These are phyloP conservation scores for Eupithecia tripunctaria DNA, from an alignment of 2,888 invertebrate species.

Conservation along the genomic window DNA sequence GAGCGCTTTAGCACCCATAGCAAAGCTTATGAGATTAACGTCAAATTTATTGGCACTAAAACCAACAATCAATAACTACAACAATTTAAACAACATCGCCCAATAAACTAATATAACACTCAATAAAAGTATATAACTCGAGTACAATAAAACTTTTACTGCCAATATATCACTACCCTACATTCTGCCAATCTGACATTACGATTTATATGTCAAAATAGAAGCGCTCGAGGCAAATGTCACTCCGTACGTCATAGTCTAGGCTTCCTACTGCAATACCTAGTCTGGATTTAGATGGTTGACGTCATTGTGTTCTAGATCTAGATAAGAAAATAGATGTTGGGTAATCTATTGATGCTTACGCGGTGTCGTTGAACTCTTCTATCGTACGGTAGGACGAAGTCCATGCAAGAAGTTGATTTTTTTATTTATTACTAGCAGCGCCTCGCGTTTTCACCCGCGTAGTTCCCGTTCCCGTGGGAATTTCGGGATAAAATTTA, in stretches of 20 bases:
- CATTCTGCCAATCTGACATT: constrained; percentile 29
- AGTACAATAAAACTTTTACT: constrained; percentile 4
- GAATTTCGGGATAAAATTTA: no score
- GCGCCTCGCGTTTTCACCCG: no score
- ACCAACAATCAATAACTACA: background rate
- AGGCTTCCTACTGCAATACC: constrained; percentile 65
- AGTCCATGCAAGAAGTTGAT: background rate
- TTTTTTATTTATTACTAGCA: no score
- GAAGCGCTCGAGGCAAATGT: constrained; percentile 55
- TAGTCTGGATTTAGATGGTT: constrained; percentile 57
- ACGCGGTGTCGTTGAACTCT: constrained; percentile 25
- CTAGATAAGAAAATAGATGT: constrained; percentile 60
- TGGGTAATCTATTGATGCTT: constrained; percentile 36
- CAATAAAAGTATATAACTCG: background rate
- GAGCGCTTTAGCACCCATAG: no score
- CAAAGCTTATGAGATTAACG: no score
- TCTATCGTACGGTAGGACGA: background rate
- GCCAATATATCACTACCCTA: constrained; percentile 3
- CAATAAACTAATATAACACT: background rate
- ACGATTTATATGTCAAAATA: constrained; percentile 41
- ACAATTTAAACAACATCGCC: background rate
- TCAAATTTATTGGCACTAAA: background rate
- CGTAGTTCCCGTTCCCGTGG: no score
- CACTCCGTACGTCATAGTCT: constrained; percentile 62
- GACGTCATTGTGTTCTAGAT: constrained; percentile 69